Evolutionary conservation across 1,140 invertebrate genomes (phyloP).

Genomic region (Zaprionus vittiger): DNA sequence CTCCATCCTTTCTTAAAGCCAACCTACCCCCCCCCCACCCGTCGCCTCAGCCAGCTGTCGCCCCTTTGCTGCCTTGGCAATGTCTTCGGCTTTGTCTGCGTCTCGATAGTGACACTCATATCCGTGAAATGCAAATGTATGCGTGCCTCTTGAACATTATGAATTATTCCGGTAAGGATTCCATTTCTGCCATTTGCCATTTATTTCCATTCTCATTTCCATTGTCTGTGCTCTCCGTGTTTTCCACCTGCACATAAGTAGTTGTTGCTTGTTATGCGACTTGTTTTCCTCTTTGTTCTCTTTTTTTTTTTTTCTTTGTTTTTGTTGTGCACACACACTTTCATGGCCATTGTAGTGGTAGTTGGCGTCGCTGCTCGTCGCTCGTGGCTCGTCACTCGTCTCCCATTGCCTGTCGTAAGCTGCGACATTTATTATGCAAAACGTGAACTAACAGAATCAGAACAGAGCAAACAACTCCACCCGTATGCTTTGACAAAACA

Average conservation of each 20-base stretch:
- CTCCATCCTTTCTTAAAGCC: too few relatives aligned
- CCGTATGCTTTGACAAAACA: slow-evolving; percentile 10
- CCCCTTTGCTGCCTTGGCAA: background rate
- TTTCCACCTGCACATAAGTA: slow-evolving; percentile 71
- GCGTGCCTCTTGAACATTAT: slow-evolving; percentile 81
- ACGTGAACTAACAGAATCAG: slow-evolving; percentile 61
- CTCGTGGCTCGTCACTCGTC: too few relatives aligned
- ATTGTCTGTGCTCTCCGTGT: slow-evolving; percentile 54
- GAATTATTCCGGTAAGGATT: slow-evolving; percentile 80
- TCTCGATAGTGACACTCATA: slow-evolving; percentile 78
- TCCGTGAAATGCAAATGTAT: slow-evolving; percentile 81
- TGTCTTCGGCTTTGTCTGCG: slow-evolving; percentile 27
- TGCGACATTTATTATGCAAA: slow-evolving; percentile 78
- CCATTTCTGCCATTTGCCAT: slow-evolving; percentile 72
- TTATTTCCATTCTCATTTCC: slow-evolving; percentile 45
- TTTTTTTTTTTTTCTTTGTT: background rate
- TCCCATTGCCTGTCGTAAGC: slow-evolving; percentile 47
- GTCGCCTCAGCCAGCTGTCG: background rate
- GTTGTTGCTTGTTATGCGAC: slow-evolving; percentile 72
- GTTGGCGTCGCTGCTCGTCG: slow-evolving; percentile 11
- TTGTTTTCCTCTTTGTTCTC: slow-evolving; percentile 52
- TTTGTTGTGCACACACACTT: slow-evolving; percentile 26
- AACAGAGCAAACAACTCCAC: slow-evolving; percentile 46
- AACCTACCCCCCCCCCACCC: background rate
- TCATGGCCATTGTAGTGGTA: slow-evolving; percentile 59